A percentile compares a stretch with the other conserved stretches of the same genome.
Conservation (phyloP, 2,888 invertebrate species). For the Eupithecia subumbrata region DNA sequence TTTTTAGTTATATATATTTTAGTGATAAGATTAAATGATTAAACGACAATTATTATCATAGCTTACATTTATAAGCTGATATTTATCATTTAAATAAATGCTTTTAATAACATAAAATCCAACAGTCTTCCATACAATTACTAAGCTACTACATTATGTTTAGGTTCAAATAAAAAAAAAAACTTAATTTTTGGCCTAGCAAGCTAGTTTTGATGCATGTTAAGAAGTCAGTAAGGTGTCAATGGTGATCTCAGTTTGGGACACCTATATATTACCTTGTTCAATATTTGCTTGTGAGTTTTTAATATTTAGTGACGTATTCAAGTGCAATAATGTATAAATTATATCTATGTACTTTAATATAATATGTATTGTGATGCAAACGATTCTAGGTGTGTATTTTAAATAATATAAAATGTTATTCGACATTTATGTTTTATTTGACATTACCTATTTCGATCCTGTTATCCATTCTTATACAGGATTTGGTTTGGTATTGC, state of each 20-base stretch:
- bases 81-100: background rate
- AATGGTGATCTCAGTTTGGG: background rate
- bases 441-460: conserved; percentile 23
- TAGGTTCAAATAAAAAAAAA: background rate
- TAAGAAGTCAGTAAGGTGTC: conserved; percentile 5
- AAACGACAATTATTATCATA: background rate
- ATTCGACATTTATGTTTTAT: conserved; percentile 66
- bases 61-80: background rate
- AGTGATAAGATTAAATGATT: background rate
- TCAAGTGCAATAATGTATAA: conserved; percentile 79
- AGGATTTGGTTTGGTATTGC: too few relatives aligned
- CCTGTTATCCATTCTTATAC: too few relatives aligned
- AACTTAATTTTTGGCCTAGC: background rate
- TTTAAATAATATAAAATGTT: conserved; percentile 82
- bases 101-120: background rate
- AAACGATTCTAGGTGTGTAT: conserved; percentile 80
- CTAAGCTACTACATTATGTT: conserved; percentile 25
- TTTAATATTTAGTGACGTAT: conserved; percentile 66
- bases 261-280: conserved; percentile 17
- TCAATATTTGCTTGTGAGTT: conserved; percentile 35
- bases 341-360: conserved; percentile 58
- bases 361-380: conserved; percentile 77
- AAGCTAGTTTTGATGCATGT: conserved; percentile 9
- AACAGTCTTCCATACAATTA: background rate
- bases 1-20: background rate